phyloP scores from a whole-genome alignment of 2,888 invertebrate genomes.

The Microplitis deprimator region DNA sequence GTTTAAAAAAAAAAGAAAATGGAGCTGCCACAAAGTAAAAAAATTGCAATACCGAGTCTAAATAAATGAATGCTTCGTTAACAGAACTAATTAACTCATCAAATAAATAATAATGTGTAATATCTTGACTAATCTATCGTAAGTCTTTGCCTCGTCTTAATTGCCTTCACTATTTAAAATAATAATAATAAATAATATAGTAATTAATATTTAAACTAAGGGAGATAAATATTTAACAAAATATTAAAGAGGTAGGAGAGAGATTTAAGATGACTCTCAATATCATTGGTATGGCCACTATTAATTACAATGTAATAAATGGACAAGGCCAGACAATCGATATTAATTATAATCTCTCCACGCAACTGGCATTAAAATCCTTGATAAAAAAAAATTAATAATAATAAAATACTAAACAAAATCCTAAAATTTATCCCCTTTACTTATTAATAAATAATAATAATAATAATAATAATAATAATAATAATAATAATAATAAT shows the following conservation, averaged over 20 bases:
- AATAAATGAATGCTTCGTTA: not conserved
- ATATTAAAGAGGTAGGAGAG: not conserved
- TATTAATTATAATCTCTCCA: constrained; percentile 28
- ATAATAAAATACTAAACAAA: constrained; percentile 2
- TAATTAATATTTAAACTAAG: not conserved
- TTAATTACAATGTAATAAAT: not conserved
- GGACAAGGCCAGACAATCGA: constrained; percentile 22
- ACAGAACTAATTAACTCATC: not conserved
- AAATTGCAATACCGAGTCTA: not conserved
- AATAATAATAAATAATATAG: not conserved
- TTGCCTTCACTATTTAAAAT: not conserved
- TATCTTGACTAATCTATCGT: not conserved
- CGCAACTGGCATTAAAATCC: constrained; percentile 31
- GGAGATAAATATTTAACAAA: no score
- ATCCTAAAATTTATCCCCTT: not conserved
- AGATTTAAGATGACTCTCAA: constrained; percentile 24
- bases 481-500: not conserved
- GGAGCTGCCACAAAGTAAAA: no score
- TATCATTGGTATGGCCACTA: constrained; percentile 10
- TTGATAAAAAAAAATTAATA: not conserved
- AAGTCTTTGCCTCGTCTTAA: not conserved
- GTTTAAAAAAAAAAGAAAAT: no score
- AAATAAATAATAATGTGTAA: not conserved
- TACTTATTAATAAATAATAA: not conserved
- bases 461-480: not conserved